These are phyloP conservation scores for Hydrophis major DNA, from an alignment of 2,797 vertebrate genomes.

Conservation along the genomic window DNA sequence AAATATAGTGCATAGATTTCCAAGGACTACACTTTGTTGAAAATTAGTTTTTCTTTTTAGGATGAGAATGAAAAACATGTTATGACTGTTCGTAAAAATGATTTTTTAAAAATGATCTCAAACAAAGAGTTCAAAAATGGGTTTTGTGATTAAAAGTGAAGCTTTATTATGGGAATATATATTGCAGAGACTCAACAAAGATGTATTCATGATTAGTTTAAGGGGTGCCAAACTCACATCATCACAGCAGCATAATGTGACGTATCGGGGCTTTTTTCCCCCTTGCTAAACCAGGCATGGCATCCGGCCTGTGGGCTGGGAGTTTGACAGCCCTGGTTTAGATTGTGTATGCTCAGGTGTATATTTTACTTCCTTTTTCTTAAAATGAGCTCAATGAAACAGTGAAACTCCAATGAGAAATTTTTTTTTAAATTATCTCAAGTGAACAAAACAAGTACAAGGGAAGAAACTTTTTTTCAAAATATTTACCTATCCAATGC, in stretches of 20 bases:
- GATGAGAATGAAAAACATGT: constrained; percentile 27
- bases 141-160: constrained; percentile 59
- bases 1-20: constrained; percentile 28
- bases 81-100: constrained; percentile 41
- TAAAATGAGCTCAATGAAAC: background rate
- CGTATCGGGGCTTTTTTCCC: too few species aligned
- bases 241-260: too few species aligned
- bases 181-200: constrained; percentile 45
- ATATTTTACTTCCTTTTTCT: background rate
- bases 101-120: background rate
- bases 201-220: constrained; percentile 38
- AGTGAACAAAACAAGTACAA: background rate
- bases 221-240: too few species aligned
- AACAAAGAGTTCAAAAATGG: constrained; percentile 41
- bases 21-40: constrained; percentile 11
- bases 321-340: background rate
- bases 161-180: constrained; percentile 36
- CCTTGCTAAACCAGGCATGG: too few species aligned
- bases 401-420: background rate
- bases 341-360: background rate
- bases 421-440: background rate
- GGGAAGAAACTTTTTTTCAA: background rate
- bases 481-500: background rate
- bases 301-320: too few species aligned
- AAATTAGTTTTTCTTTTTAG: constrained; percentile 21